phyloP scores from a whole-genome alignment of 2,888 invertebrate species.

The Drosophila meridiana region DNA sequence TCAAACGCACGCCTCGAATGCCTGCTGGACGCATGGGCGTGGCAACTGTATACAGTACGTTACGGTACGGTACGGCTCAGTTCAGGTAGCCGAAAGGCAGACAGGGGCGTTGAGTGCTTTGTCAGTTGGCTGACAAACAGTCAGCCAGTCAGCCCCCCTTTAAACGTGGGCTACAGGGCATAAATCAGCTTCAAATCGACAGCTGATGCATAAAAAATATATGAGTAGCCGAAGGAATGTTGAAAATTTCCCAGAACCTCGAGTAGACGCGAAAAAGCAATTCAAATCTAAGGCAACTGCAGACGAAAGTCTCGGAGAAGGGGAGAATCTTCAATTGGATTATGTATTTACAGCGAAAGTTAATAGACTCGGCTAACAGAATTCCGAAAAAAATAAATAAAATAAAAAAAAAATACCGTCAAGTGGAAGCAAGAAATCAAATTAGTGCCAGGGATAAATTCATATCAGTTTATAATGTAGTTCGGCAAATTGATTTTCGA shows the following conservation, averaged over 20 bases:
- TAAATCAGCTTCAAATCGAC: constrained; percentile 6
- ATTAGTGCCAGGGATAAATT: neutral
- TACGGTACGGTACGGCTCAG: neutral
- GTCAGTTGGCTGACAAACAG: constrained; percentile 32
- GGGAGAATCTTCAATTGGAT: neutral
- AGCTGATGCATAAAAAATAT: constrained; percentile 2
- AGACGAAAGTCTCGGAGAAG: neutral
- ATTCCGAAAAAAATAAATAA: neutral
- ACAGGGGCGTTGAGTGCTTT: constrained; percentile 27
- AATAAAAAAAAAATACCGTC: neutral
- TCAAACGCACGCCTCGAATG: constrained; percentile 56
- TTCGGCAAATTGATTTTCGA: constrained; percentile 10
- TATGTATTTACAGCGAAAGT: neutral
- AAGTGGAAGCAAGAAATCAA: constrained; percentile 3
- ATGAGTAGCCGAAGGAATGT: neutral
- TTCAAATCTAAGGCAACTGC: neutral
- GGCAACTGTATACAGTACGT: constrained; percentile 12
- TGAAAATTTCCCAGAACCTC: neutral
- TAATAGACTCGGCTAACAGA: neutral
- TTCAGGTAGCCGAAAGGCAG: constrained; percentile 19
- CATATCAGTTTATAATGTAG: constrained; percentile 12
- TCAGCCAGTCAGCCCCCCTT: neutral
- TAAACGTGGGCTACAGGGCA: neutral
- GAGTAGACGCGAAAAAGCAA: neutral
- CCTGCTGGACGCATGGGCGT: constrained; percentile 41